These are phyloP conservation scores for Acropora yongei DNA, from an alignment of 64 coral and sea anemone species.

Conservation along the genomic window DNA sequence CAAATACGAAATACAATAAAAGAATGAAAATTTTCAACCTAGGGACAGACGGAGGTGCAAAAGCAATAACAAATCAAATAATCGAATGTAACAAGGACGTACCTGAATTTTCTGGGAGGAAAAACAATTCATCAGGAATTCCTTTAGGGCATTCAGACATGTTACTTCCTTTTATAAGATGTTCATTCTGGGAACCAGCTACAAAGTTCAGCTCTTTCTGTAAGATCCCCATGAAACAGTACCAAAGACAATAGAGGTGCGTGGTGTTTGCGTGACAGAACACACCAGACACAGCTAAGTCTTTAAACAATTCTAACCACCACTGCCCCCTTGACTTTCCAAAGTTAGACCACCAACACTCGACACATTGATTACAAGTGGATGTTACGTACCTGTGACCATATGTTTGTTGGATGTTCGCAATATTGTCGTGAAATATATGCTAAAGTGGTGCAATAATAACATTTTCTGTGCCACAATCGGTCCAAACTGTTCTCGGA, in stretches of 20 bases:
- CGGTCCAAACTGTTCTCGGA: neutral
- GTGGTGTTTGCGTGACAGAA: neutral
- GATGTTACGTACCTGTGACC: constrained; percentile 15
- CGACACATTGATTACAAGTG: neutral
- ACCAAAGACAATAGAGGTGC: neutral
- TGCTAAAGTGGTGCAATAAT: constrained; percentile 9
- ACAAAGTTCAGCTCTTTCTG: neutral
- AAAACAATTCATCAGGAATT: constrained; percentile 5
- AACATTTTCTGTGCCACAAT: constrained; percentile 11
- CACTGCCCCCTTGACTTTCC: neutral
- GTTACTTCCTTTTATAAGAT: constrained; percentile 4
- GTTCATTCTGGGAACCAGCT: neutral
- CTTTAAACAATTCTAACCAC: constrained; percentile 10
- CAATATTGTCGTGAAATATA: neutral
- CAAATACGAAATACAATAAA: no score
- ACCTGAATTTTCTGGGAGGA: neutral
- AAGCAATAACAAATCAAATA: no score
- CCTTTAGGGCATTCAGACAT: constrained; percentile 21
- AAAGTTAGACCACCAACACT: neutral
- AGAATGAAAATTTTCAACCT: no score
- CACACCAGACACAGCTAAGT: neutral
- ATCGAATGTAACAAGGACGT: neutral
- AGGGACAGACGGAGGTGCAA: no score
- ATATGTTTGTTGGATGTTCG: constrained; percentile 5
- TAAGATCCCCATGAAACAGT: neutral